A percentile compares a stretch with the other conserved stretches of the same genome.
Conservation (phyloP, 2,113 vertebrate species). For the Pipa parva region DNA sequence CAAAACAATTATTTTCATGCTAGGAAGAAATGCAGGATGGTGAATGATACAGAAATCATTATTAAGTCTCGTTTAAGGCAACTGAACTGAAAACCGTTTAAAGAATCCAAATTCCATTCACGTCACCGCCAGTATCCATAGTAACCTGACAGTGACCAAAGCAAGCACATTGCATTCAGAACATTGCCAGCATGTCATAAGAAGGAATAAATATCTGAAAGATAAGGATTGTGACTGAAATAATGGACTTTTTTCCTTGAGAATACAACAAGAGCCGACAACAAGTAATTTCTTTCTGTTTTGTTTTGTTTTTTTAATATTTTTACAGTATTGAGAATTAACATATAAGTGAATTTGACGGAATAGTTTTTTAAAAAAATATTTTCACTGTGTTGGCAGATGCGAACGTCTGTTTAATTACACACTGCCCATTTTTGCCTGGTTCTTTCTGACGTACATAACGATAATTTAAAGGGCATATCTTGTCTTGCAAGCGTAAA, state of each 20-base stretch:
- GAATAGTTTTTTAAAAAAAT: no score
- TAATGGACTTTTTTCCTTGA: not conserved
- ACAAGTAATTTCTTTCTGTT: not conserved
- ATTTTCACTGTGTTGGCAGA: no score
- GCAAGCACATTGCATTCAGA: slow-evolving; percentile 31
- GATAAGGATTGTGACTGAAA: slow-evolving; percentile 24
- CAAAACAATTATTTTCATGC: slow-evolving; percentile 24
- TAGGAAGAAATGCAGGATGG: slow-evolving; percentile 1
- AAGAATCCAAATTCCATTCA: slow-evolving; percentile 33
- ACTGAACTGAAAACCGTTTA: slow-evolving; percentile 30
- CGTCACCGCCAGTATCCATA: slow-evolving; percentile 37
- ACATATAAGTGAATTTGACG: no score
- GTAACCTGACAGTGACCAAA: slow-evolving; percentile 34
- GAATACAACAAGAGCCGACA: not conserved
- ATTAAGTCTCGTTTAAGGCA: slow-evolving; percentile 21
- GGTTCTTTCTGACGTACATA: no score
- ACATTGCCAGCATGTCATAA: slow-evolving; percentile 35
- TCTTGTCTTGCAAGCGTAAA: no score
- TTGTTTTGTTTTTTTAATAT: no score
- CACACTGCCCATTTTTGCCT: no score
- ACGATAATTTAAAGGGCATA: no score
- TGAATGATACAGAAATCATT: not conserved
- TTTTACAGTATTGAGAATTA: no score
- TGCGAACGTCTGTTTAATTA: no score
- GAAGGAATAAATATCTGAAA: slow-evolving; percentile 25